Conservation (phyloP, 2,797 vertebrate species). For the Malacoraja senta region DNA sequence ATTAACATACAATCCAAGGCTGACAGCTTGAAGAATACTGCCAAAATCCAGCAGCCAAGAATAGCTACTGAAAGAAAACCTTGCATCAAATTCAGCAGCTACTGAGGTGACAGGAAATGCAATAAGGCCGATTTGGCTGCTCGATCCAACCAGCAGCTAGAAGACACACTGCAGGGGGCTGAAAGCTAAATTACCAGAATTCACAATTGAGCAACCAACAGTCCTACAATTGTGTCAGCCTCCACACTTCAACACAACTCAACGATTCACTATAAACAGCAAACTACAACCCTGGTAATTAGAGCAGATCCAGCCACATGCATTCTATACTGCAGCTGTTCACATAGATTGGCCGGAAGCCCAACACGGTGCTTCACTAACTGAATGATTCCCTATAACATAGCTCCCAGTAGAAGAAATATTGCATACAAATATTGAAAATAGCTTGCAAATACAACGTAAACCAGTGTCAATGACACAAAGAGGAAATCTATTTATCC, state of each 20-base stretch:
- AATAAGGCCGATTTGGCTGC: conserved; percentile 26
- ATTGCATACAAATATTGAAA: neutral
- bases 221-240: conserved; percentile 30
- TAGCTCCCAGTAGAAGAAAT: neutral
- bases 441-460: neutral
- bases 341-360: neutral
- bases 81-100: conserved; percentile 32
- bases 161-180: conserved; percentile 2
- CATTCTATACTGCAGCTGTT: conserved; percentile 16
- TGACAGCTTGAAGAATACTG: conserved; percentile 3
- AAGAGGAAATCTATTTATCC: neutral
- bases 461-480: neutral
- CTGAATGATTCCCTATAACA: neutral
- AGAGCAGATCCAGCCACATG: conserved; percentile 17
- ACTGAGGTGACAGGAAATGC: conserved; percentile 24
- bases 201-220: conserved; percentile 2
- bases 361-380: neutral
- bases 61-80: conserved; percentile 18
- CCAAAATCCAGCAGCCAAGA: neutral
- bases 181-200: conserved; percentile 27
- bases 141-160: conserved; percentile 2
- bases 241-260: conserved; percentile 13
- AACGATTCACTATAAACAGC: neutral
- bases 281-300: conserved; percentile 21
- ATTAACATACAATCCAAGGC: neutral